Evolutionary conservation across 2,797 vertebrate species (phyloP), one percentile per base, ranked within the genome.

Genomic region (Melopsittacus undulatus): DNA sequence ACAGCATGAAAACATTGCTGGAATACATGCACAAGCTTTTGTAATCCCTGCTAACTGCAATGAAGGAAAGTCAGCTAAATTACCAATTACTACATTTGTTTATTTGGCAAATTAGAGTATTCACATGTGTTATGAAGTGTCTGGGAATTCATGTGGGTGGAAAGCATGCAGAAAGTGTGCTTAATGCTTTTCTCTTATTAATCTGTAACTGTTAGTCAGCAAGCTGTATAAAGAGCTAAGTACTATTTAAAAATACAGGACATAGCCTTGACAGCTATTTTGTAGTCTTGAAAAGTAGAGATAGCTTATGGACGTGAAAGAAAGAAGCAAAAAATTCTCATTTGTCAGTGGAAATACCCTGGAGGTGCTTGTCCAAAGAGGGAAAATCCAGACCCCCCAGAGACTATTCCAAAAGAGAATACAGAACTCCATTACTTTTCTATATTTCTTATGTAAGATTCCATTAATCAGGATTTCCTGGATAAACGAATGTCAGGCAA

Each of bases 401-500:
- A 82, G 51, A 32, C 69, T 40, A 21, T 79, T 79, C 46, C 42
- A 84, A 52, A 76, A 73, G 18, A 48, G 34, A 73, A 72, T 57
- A 78, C 21, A 83, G 72, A 83, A 62, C 63, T 52, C 10, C 32
- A 36, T 70, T 74, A 63, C 19, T 91, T 91, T 76, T 49, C 80
- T 73, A 2, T 67, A 57, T 80, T 79, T 94, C 32, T 75, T 89
- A 72, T 20, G 27, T 79, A 76, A 91, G 45, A 88, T 61, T 82
- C 36, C 23, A 56, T 59, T 96, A 83, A 94, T 83, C 74, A 32
- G 86, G 89, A 89, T 94, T 92, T 94, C 42, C 56, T 66, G 42
- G 52, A 74, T 84, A 84, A 94, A 82, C 16, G 21, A 74, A 87
- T 57, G 75, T 88, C 86, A 90, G 85, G 48, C 94, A 83, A 87